A percentile compares a stretch with the other conserved stretches of the same genome.
Evolutionary conservation across 2,797 vertebrate genomes (phyloP).

Genomic region (Alexandromys oeconomus): DNA sequence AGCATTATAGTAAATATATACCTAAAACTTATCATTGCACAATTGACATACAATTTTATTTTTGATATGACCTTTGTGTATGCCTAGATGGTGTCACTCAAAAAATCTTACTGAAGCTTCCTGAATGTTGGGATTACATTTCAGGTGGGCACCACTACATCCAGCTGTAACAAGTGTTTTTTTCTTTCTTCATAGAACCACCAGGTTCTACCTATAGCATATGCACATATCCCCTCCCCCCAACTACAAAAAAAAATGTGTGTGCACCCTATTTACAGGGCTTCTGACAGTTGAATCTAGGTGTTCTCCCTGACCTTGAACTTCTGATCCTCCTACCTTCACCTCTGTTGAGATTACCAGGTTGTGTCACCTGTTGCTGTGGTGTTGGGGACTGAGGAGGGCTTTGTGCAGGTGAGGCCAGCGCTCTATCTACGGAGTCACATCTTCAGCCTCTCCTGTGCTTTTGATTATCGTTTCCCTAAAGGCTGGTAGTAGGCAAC

Average conservation of each 20-base stretch:
- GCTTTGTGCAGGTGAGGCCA: background rate
- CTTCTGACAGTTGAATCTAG: background rate
- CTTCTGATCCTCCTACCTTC: background rate
- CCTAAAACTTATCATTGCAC: background rate
- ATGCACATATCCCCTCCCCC: background rate
- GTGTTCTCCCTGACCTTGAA: background rate
- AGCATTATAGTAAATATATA: background rate
- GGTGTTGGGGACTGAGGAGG: background rate
- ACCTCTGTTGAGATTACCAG: background rate
- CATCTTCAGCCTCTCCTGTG: background rate
- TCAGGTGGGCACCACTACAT: background rate
- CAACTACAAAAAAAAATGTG: background rate
- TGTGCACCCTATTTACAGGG: background rate
- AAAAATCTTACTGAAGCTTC: background rate
- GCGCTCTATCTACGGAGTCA: background rate
- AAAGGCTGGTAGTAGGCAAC: background rate
- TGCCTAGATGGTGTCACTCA: background rate
- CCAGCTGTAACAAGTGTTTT: background rate
- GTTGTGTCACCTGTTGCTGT: background rate
- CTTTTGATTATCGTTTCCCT: conserved; percentile 18
- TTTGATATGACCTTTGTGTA: background rate
- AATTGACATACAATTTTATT: background rate
- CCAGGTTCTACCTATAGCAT: background rate
- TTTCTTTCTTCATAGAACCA: background rate
- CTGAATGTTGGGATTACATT: background rate